Evolutionary conservation across 2,113 vertebrate genomes (phyloP), one percentile per base, ranked within the genome.

Genomic region (Bucco capensis): DNA sequence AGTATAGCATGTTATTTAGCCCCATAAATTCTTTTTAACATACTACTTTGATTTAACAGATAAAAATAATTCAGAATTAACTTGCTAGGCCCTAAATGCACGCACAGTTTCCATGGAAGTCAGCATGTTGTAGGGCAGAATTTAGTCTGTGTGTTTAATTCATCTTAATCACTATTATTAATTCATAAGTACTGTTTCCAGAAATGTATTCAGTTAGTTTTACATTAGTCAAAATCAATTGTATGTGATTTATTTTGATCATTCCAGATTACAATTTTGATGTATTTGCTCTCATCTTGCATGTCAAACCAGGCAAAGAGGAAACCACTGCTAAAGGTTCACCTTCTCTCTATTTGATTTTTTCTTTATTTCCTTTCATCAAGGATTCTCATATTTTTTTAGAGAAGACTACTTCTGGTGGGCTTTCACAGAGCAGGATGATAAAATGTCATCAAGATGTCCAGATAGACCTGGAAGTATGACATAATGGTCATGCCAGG

Each of bases 161-260:
- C 97, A 97, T 97, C 97, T 96, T 97, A 97, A 97, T 98, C 97
- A 97, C 94, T 96, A 96, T 92, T 96, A 97, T 97, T 97, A 98
- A 97, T 97, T 97, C 96, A 97, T 97, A 97, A 98, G 96, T 97
- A 97, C 97, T 97, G 97, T 97, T 98, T 97, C 97, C 92, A 95
- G 97, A 97, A 97, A 97, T 95, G 96, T 98, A 97, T 97, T 98
- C 96, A 97, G 97, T 97, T 98, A 97, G 96, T 97, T 97, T 96
- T 97, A 95, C 94, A 95, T 96, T 97, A 97, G 96, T 97, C 97
- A 97, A 97, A 97, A 97, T 98, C 97, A 97, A 97, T 97, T 97
- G 96, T 96, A 89, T 97, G 97, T 97, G 97, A 97, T 97, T 97
- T 97, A 97, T 97, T 97, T 96, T 67, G 93, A 97, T 97, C 95